Evolutionary conservation across 2,113 vertebrate genomes (phyloP).

Genomic region (Archilochus colubris): DNA sequence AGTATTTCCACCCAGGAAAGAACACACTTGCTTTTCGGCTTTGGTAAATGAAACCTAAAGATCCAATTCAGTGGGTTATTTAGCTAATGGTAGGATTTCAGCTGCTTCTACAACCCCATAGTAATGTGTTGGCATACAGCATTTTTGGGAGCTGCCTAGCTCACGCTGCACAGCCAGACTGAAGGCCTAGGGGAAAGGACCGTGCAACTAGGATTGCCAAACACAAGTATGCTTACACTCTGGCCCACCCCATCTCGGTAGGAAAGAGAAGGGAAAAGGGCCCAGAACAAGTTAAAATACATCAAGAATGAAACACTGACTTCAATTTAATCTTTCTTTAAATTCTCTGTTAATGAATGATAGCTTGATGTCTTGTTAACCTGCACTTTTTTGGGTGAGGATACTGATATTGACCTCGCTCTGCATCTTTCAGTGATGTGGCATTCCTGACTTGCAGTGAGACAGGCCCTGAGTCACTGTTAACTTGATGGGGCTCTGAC

Average conservation of each 20-base stretch:
- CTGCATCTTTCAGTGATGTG: neutral
- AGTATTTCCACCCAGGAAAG: neutral
- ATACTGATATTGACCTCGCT: neutral
- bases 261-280: neutral
- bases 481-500: neutral
- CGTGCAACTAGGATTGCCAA: neutral
- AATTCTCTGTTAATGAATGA: neutral
- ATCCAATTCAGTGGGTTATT: neutral
- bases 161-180: neutral
- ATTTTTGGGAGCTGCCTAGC: neutral
- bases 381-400: neutral
- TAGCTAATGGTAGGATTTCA: neutral
- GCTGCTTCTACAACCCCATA: neutral
- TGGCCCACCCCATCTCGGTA: no score
- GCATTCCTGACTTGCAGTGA: neutral
- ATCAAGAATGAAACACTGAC: neutral
- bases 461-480: neutral
- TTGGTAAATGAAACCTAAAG: neutral
- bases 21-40: neutral
- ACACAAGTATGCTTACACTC: accelerated
- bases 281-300: neutral
- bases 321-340: neutral
- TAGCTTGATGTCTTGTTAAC: neutral
- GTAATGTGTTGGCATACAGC: neutral
- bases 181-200: neutral